Base-by-base conservation (phyloP, 92 coral and sea anemone genomes). In the Montipora capitata region DNA sequence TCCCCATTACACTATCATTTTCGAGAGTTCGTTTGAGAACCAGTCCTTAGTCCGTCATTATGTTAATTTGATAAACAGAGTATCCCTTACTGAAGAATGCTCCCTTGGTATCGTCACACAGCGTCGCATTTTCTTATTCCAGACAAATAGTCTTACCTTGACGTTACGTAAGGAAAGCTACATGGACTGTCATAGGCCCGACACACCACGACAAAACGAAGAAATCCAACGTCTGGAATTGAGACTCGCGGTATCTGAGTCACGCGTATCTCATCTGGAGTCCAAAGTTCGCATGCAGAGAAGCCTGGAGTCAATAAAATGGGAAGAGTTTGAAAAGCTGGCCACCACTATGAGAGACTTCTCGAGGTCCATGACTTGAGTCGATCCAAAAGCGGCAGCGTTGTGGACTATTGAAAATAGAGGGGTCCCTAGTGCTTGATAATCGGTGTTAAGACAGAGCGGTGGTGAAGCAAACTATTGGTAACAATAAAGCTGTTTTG, bases 291-390 rank as follows among this genome's bases (percentile, higher is more conserved):
- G 97, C 72, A 92, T 97, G 98, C 98, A 97, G 85, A 79, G 96
- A 76, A 94, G 86, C 88, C 71, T 97, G 70, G 99, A 97, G 75
- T 96, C 98, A 14, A 96, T 97, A 56, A 97, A 97, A 67, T 97
- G 98, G 99, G 99, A 97, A 68, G 99, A 97, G 87, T 97, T 97
- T 82, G 98, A 97, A 65, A 97, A 97, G 80, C 79, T 97, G 27
- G 98, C 99, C 4, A 92, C 94, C 15, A 97, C 99, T 5, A 97
- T 97, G 99, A 94, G 96, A 74, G 94, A 93, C 52, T 96, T 97
- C 84, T 92, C 98, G 0, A 81, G 96, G n/a, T 94, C 94, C 48
- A 96, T 96, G 27, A 20, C 27, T 20, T 20, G 91, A 97, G 97
- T 75, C 97, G 95, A 17, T 81, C 95, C 7, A 94, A 87, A 71